Percentiles rank a stretch among this genome's conserved stretches.
Evolutionary conservation across 1,140 invertebrate genomes (phyloP).

Genomic region (Ganaspis sp.): DNA sequence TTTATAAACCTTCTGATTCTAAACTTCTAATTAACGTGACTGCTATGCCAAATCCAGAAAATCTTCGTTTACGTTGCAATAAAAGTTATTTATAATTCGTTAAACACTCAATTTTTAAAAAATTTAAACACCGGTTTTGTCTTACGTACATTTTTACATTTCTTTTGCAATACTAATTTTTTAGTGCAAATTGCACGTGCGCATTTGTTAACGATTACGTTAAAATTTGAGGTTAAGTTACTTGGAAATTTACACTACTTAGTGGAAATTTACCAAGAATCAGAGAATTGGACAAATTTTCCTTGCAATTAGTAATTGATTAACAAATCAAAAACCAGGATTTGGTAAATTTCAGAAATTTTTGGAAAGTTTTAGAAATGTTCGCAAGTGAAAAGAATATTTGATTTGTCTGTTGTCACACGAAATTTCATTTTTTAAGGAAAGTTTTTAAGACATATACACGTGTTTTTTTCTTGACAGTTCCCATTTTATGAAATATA

Average conservation of each 20-base stretch:
- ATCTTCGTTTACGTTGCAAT: too few relatives aligned
- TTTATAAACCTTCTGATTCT: too few relatives aligned
- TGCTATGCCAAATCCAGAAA: too few relatives aligned
- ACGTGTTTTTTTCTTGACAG: too few relatives aligned
- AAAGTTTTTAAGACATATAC: too few relatives aligned
- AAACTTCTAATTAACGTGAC: too few relatives aligned
- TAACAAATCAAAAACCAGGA: neutral
- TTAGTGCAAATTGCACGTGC: neutral
- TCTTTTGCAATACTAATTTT: neutral
- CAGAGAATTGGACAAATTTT: neutral
- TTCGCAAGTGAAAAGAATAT: too few relatives aligned
- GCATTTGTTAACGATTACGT: neutral
- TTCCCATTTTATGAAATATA: too few relatives aligned
- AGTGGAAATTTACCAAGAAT: neutral
- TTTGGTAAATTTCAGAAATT: neutral
- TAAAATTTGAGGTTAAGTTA: neutral
- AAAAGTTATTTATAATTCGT: neutral
- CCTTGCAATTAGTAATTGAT: neutral
- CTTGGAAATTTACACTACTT: neutral
- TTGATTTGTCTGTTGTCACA: too few relatives aligned
- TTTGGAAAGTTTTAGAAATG: neutral
- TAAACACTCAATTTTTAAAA: neutral
- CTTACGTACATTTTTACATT: constrained; percentile 10
- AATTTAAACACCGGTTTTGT: constrained; percentile 13
- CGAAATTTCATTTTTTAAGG: neutral